Conservation (phyloP, 2,113 vertebrate species). For the Telmatochromis sp. region DNA sequence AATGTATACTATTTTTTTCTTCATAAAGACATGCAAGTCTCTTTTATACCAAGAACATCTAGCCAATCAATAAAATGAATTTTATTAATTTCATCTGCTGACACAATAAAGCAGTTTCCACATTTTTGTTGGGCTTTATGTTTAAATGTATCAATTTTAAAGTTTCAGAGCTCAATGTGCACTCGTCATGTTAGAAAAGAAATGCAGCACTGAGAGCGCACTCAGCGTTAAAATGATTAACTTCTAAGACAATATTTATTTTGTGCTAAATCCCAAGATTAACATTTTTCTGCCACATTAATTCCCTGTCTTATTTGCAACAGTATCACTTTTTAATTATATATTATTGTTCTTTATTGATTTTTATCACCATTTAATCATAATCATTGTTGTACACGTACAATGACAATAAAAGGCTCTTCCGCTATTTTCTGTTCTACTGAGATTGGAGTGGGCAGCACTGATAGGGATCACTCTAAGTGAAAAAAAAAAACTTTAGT, state of each 20-base stretch:
- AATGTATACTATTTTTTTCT: not conserved
- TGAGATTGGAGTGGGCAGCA: not conserved
- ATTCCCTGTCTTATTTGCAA: not conserved
- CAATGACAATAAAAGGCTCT: not conserved
- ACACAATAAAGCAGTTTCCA: not conserved
- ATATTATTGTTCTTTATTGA: not conserved
- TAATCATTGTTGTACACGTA: not conserved
- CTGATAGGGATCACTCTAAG: not conserved
- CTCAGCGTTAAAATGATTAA: not conserved
- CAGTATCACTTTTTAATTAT: not conserved
- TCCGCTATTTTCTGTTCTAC: not conserved
- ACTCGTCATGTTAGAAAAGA: not conserved
- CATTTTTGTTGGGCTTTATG: not conserved
- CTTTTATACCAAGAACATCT: not conserved
- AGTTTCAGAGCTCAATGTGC: not conserved
- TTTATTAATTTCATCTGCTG: not conserved
- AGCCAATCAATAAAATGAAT: not conserved
- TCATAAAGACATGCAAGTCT: not conserved
- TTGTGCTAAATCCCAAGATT: not conserved
- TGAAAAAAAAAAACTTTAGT: not conserved
- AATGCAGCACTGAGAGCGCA: not conserved
- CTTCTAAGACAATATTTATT: not conserved
- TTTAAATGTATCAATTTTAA: not conserved
- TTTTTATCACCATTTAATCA: not conserved
- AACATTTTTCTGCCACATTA: not conserved